These are phyloP conservation scores for Lacanobia oleracea DNA, from an alignment of 2,888 invertebrate genomes.

Conservation along the genomic window DNA sequence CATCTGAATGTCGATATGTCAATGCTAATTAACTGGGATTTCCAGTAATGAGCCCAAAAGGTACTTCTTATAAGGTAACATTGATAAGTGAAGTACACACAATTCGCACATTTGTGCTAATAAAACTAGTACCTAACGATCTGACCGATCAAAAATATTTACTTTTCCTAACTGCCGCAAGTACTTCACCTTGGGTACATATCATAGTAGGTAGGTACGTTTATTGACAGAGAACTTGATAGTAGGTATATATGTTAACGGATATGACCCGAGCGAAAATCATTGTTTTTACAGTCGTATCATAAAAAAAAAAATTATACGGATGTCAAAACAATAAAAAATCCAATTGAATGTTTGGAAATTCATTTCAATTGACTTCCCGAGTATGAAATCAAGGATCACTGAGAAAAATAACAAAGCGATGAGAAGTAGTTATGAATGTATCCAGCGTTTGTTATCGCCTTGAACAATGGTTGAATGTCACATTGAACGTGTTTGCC, in stretches of 20 bases:
- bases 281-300: neutral
- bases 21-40: conserved; percentile 7
- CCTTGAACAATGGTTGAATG: conserved; percentile 63
- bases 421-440: conserved; percentile 53
- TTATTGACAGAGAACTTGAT: conserved; percentile 26
- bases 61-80: neutral
- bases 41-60: neutral
- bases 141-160: conserved; percentile 42
- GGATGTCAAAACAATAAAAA: conserved; percentile 1
- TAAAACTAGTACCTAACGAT: conserved; percentile 7
- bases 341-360: conserved; percentile 18
- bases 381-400: conserved; percentile 2
- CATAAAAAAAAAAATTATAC: neutral
- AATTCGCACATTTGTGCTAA: conserved; percentile 31
- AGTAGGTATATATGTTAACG: neutral
- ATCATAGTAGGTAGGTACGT: neutral
- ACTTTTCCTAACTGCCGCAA: conserved; percentile 20
- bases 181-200: conserved; percentile 24
- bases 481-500: conserved; percentile 51
- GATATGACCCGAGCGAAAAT: neutral
- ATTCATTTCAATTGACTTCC: conserved; percentile 31
- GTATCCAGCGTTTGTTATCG: conserved; percentile 59
- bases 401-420: conserved; percentile 29
- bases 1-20: conserved; percentile 18
- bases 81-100: conserved; percentile 4